A percentile compares a stretch with the other conserved stretches of the same genome.
Evolutionary conservation across 2,797 vertebrate genomes (phyloP).

Genomic region (Tadarida brasiliensis): DNA sequence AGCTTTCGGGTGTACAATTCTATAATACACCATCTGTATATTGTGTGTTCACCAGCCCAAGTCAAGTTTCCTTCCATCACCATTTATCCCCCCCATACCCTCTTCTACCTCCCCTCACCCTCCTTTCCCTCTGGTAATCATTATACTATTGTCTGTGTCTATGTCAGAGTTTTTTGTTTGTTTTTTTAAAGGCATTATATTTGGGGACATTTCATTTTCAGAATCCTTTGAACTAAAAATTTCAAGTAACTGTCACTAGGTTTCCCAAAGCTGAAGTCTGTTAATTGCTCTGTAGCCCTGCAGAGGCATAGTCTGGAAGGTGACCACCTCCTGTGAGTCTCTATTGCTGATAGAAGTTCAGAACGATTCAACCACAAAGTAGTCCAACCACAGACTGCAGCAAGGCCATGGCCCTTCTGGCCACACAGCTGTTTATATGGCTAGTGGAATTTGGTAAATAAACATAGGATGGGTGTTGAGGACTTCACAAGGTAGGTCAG

Average conservation of each 20-base stretch:
- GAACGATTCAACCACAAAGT: not conserved
- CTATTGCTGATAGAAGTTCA: not conserved
- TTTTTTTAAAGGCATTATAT: not conserved
- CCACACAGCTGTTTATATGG: not conserved
- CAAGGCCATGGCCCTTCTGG: not conserved
- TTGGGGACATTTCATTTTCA: slow-evolving; percentile 1
- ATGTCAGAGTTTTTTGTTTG: not conserved
- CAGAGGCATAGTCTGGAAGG: not conserved
- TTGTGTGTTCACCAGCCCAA: too few relatives aligned
- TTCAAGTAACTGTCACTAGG: not conserved
- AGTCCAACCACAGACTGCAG: not conserved
- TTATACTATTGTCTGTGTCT: not conserved
- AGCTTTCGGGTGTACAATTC: too few relatives aligned
- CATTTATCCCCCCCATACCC: not conserved
- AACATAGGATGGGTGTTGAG: not conserved
- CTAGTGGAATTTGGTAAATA: not conserved
- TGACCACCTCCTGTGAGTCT: not conserved
- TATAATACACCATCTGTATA: too few relatives aligned
- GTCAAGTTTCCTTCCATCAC: not conserved
- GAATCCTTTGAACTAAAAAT: slow-evolving; percentile 1
- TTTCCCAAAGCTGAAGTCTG: not conserved
- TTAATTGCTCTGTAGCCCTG: not conserved
- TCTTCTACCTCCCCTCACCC: not conserved
- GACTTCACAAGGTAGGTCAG: not conserved
- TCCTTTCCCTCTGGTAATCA: not conserved